Percentiles rank a stretch among this genome's conserved stretches.
phyloP scores from a whole-genome alignment of 1,140 invertebrate species.

The Sesamia nonagrioides region DNA sequence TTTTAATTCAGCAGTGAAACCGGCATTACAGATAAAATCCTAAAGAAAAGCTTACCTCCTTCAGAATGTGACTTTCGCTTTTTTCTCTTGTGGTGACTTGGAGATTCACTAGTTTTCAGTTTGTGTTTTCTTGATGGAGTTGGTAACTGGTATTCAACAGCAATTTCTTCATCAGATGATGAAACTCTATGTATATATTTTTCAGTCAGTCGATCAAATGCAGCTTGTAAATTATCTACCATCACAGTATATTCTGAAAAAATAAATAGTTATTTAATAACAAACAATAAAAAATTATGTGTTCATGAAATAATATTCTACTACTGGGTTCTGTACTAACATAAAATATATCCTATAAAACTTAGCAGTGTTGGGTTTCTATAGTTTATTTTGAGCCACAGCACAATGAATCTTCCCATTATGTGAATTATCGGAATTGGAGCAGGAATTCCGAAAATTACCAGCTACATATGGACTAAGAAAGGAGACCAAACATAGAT shows the following conservation, averaged over 20 bases:
- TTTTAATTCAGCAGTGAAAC: background rate
- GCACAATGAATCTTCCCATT: too few species aligned
- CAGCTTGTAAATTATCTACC: slow-evolving; percentile 93
- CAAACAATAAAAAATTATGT: background rate
- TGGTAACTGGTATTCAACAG: slow-evolving; percentile 89
- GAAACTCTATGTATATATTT: slow-evolving; percentile 93
- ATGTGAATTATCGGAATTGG: background rate
- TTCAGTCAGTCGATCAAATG: slow-evolving; percentile 93
- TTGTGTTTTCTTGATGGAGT: slow-evolving; percentile 86
- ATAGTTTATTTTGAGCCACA: too few species aligned
- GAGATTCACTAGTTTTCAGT: slow-evolving; percentile 76
- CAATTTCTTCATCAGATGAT: slow-evolving; percentile 93
- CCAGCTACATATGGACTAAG: too few species aligned
- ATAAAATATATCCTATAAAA: too few species aligned
- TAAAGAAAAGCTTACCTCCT: slow-evolving; percentile 56
- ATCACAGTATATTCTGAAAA: slow-evolving; percentile 95
- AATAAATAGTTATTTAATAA: slow-evolving; percentile 30
- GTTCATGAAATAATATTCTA: too few species aligned
- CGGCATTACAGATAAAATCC: too few species aligned
- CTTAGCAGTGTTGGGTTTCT: too few species aligned
- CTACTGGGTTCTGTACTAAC: too few species aligned
- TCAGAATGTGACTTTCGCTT: slow-evolving; percentile 80
- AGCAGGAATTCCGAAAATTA: too few species aligned
- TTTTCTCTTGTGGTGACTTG: slow-evolving; percentile 78
- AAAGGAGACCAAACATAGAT: too few species aligned